phyloP scores from a whole-genome alignment of 23 tunicate species.

The Styela clava region DNA sequence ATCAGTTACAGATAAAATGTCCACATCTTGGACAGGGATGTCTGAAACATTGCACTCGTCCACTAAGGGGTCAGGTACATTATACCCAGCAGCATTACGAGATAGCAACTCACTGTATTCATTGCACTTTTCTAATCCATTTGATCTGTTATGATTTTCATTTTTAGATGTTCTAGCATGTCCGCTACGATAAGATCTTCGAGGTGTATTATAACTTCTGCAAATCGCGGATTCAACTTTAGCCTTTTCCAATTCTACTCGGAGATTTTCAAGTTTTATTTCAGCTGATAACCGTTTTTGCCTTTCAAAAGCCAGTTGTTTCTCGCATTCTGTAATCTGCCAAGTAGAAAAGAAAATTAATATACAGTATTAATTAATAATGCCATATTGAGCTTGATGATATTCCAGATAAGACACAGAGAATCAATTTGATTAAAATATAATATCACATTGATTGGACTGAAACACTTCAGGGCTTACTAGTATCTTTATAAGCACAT shows the following conservation, averaged over 20 bases:
- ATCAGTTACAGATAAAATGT: background rate
- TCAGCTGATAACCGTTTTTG: conserved; percentile 12
- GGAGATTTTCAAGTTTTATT: conserved; percentile 19
- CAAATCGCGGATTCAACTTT: conserved; percentile 18
- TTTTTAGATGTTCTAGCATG: background rate
- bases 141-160: background rate
- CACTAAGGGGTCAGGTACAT: background rate
- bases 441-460: too few relatives aligned
- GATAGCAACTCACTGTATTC: background rate
- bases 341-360: too few relatives aligned
- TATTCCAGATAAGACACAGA: too few relatives aligned
- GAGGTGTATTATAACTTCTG: background rate
- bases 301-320: conserved; percentile 19
- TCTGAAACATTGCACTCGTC: background rate
- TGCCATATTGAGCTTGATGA: too few relatives aligned
- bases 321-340: conserved; percentile 12
- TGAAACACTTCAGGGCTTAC: too few relatives aligned
- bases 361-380: too few relatives aligned
- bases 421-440: too few relatives aligned
- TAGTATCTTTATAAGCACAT: too few relatives aligned
- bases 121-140: background rate
- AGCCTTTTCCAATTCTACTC: conserved; percentile 30
- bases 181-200: background rate
- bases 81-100: background rate
- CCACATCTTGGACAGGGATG: background rate